Evolutionary conservation across 2,113 vertebrate genomes (phyloP).

Genomic region (Sinocyclocheilus anshuiensis): DNA sequence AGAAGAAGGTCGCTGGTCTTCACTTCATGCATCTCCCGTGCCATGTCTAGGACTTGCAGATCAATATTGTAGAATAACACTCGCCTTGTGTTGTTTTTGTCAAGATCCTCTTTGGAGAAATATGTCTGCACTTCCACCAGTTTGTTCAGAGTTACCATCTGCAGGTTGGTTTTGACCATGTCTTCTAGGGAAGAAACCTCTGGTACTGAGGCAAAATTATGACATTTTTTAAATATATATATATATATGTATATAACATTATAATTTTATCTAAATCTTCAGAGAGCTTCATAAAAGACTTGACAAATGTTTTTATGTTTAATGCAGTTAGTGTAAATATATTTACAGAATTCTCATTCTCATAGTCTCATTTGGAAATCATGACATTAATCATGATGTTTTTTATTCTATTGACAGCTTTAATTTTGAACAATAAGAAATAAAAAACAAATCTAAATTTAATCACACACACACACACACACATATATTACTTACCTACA

Average conservation of each 20-base stretch:
- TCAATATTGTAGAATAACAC: constrained; percentile 63
- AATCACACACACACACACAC: no score
- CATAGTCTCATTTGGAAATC: no score
- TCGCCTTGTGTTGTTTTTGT: neutral
- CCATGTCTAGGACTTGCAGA: constrained; percentile 58
- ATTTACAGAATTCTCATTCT: no score
- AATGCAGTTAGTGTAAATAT: no score
- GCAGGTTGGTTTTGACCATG: constrained; percentile 61
- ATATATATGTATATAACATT: no score
- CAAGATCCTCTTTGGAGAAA: constrained; percentile 38
- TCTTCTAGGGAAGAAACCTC: constrained; percentile 65
- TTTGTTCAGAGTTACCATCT: constrained; percentile 52
- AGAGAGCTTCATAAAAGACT: neutral
- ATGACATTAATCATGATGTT: no score
- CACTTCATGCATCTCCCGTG: constrained; percentile 66
- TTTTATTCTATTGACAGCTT: neutral
- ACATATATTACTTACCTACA: no score
- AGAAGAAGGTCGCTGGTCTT: constrained; percentile 70
- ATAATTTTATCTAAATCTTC: no score
- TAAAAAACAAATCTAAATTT: neutral
- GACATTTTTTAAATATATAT: no score
- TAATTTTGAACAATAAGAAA: neutral
- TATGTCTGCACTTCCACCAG: constrained; percentile 63
- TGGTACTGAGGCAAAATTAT: constrained; percentile 59
- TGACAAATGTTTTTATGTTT: neutral